These are phyloP conservation scores for Limnothrissa miodon DNA, from an alignment of 2,113 vertebrate species.

Conservation along the genomic window DNA sequence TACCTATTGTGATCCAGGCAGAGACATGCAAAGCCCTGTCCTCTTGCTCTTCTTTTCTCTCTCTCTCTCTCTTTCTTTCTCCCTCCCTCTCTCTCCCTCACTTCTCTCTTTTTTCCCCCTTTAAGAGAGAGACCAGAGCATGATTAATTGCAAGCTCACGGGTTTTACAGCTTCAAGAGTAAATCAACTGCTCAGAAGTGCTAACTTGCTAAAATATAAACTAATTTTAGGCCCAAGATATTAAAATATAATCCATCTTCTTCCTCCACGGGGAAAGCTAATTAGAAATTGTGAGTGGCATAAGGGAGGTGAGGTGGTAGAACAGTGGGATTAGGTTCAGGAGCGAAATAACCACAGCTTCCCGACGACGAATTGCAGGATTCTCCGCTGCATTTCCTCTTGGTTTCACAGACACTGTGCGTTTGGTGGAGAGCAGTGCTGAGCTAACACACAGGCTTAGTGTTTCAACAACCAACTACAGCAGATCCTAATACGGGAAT, in stretches of 20 bases:
- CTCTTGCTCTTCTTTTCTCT: background rate
- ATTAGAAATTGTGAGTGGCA: conserved; percentile 83
- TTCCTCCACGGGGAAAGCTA: conserved; percentile 81
- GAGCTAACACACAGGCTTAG: background rate
- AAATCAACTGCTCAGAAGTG: conserved; percentile 82
- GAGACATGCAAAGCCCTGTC: conserved; percentile 55
- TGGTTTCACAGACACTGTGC: background rate
- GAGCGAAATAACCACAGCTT: conserved; percentile 35
- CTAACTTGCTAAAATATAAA: conserved; percentile 88
- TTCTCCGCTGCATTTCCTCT: background rate
- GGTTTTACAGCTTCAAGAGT: conserved; percentile 82
- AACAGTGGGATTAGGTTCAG: conserved; percentile 72
- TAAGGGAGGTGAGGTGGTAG: conserved; percentile 71
- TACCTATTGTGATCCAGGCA: conserved; percentile 71
- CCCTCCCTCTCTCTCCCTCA: background rate
- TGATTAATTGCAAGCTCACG: conserved; percentile 70
- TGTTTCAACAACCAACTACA: background rate
- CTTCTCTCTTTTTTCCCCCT: conserved; percentile 32
- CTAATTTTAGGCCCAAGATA: conserved; percentile 85
- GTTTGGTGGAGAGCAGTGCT: background rate
- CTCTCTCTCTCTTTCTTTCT: background rate
- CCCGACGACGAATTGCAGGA: background rate
- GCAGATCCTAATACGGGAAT: background rate
- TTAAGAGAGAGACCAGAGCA: conserved; percentile 36
- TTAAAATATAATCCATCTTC: conserved; percentile 94